Evolutionary conservation across 2,888 invertebrate genomes (phyloP).

Genomic region (Hecatera dysodea): DNA sequence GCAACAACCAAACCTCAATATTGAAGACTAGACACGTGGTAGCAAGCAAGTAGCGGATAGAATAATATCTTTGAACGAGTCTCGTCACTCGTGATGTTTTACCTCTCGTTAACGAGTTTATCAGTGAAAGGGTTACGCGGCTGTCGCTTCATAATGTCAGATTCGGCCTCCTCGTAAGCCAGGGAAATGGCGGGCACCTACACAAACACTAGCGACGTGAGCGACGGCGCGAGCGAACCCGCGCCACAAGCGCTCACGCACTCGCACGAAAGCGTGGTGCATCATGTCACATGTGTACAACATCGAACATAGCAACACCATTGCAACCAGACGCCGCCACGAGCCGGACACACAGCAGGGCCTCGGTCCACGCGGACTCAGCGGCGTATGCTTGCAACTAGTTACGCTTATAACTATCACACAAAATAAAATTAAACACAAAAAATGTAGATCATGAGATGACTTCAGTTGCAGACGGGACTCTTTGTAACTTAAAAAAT

Average conservation of each 20-base stretch:
- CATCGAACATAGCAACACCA: constrained; percentile 85
- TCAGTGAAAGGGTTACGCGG: constrained; percentile 99
- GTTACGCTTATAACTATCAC: constrained; percentile 83
- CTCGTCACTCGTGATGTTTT: constrained; percentile 88
- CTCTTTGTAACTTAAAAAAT: constrained; percentile 75
- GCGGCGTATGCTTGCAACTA: constrained; percentile 81
- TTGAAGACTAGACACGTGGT: constrained; percentile 88
- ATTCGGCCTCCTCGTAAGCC: constrained; percentile 99
- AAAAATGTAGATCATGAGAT: constrained; percentile 85
- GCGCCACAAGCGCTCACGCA: constrained; percentile 66
- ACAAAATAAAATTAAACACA: constrained; percentile 84
- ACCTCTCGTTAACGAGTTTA: constrained; percentile 99
- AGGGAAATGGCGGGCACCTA: constrained; percentile 99
- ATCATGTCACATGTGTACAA: constrained; percentile 85
- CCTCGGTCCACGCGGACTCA: constrained; percentile 4
- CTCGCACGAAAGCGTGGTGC: constrained; percentile 82
- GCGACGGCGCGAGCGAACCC: constrained; percentile 69
- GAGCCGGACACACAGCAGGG: neutral
- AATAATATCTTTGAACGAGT: constrained; percentile 87
- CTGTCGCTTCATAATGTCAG: constrained; percentile 99
- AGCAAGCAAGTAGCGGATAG: constrained; percentile 90
- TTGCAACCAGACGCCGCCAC: constrained; percentile 71
- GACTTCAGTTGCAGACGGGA: constrained; percentile 76
- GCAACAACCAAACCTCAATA: constrained; percentile 89
- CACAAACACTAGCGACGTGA: constrained; percentile 90